Base-by-base conservation (phyloP, 2,113 vertebrate genomes). In the Nesospiza acunhae region DNA sequence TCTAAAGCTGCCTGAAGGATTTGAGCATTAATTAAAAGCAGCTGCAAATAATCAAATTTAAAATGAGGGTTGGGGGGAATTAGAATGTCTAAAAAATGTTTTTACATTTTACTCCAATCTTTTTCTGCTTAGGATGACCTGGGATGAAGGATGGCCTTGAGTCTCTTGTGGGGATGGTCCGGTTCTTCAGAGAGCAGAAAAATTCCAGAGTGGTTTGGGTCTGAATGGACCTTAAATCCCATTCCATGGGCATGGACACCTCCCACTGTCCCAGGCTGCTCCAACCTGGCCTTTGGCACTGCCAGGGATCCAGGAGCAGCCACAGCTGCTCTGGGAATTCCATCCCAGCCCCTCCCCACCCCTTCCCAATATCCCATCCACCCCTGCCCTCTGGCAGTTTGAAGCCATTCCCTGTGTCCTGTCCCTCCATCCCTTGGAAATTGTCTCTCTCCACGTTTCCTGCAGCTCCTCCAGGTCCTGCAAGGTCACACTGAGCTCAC, bases 401-500 rank as follows among this genome's bases (percentile, higher is more conserved):
- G 28, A 12, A 70, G 28, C 28, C 35, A 41, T 70, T 53, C 49
- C 68, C 68, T 39, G 35, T 6, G 11, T 53, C 68, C 35, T n/a
- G 21, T n/a, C 14, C 33, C 56, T 58, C 56, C 33, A 58, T 58
- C 1, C 21, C 33, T n/a, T n/a, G 13, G 11, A 8, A 6, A 33
- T 13, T n/a, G 41, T 42, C 21, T 23, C 20, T 22, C 21, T 58
- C 56, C 56, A 58, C 1, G 0, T 58, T 23, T n/a, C 8, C 10
- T 21, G 24, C 1, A 56, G 18, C 39, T 13, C 18, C 41, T 46
- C 0, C 53, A 35, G 23, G 4, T 2, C 69, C 69, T 73, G 69
- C 0, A 55, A 72, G 50, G 37, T 3, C 52, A 27, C 39, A 15
- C 0, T n/a, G 39, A 56, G 39, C 0, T 74, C 13, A 16, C 7